These are phyloP conservation scores for Argyresthia goedartella DNA, from an alignment of 2,888 invertebrate species.

Conservation along the genomic window DNA sequence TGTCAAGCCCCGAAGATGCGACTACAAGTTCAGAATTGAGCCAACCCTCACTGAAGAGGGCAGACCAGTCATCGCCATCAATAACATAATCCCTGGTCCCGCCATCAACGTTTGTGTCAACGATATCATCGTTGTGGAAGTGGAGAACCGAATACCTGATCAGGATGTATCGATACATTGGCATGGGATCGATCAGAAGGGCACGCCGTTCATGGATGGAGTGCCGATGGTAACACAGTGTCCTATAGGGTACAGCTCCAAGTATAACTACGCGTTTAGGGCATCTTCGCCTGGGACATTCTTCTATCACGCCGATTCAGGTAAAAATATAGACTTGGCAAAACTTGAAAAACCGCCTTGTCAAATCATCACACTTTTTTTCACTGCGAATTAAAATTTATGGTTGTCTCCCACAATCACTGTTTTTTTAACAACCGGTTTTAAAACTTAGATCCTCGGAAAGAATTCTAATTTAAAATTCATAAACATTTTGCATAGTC, in stretches of 20 bases:
- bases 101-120: constrained; percentile 76
- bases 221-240: constrained; percentile 84
- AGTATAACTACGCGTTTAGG: constrained; percentile 79
- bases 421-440: no score
- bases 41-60: constrained; percentile 38
- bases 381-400: no score
- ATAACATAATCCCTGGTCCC: constrained; percentile 61
- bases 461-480: no score
- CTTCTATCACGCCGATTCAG: constrained; percentile 79
- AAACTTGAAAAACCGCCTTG: no score
- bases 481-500: no score
- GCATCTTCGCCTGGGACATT: constrained; percentile 78
- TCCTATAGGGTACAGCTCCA: constrained; percentile 76
- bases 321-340: constrained; percentile 31
- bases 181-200: constrained; percentile 76
- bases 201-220: constrained; percentile 82
- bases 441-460: no score
- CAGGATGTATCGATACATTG: constrained; percentile 81
- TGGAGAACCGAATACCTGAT: constrained; percentile 77
- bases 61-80: constrained; percentile 37
- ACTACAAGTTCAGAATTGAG: constrained; percentile 47
- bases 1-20: constrained; percentile 54
- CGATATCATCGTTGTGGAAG: constrained; percentile 80
- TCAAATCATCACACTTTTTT: no score
- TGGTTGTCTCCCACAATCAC: no score